Evolutionary conservation across 2,797 vertebrate genomes (phyloP).

Genomic region (Falco concolor): DNA sequence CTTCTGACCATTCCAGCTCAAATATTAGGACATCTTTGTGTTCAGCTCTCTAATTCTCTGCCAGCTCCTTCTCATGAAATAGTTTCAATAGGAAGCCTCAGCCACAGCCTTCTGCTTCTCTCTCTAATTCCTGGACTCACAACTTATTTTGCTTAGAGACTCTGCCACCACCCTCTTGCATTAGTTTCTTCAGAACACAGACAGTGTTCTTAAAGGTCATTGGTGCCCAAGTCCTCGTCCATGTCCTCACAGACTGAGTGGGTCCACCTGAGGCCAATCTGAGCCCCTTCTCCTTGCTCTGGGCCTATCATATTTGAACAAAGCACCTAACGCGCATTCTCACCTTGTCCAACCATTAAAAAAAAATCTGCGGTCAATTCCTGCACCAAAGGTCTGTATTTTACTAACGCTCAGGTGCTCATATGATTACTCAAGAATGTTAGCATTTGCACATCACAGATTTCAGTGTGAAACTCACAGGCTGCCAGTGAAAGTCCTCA

Average conservation of each 20-base stretch:
- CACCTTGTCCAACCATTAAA: background rate
- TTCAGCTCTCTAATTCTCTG: background rate
- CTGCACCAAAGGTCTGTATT: background rate
- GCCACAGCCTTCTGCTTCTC: background rate
- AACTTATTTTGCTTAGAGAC: background rate
- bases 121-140: background rate
- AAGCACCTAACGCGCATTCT: background rate
- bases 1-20: background rate
- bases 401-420: background rate
- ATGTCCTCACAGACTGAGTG: background rate
- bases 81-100: background rate
- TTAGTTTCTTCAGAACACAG: background rate
- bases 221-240: background rate
- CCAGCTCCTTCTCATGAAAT: background rate
- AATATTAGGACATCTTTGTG: background rate
- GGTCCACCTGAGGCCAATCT: background rate
- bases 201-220: background rate
- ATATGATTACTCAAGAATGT: background rate
- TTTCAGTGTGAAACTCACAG: background rate
- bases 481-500: background rate
- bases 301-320: background rate
- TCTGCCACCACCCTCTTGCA: background rate
- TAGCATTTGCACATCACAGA: background rate
- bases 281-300: background rate
- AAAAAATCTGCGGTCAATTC: background rate